Base-by-base conservation (phyloP, 2,113 vertebrate species). In the Oncorhynchus nerka region DNA sequence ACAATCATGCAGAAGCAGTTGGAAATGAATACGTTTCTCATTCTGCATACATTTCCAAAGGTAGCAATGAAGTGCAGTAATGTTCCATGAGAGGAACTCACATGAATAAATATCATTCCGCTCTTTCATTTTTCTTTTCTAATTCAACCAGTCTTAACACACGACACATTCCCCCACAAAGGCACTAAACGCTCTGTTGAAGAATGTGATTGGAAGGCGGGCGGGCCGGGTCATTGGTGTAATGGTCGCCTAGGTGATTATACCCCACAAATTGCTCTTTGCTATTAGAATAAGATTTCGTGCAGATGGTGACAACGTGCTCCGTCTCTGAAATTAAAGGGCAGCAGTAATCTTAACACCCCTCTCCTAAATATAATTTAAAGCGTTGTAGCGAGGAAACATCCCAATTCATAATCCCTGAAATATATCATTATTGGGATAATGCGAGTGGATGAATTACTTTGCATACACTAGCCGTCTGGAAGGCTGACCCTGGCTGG, bases 371-470 rank as follows among this genome's bases (percentile, higher is more conserved):
- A 93, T 93, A 93, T 90, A 87, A 93, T 85, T 94, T 90, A 85
- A 88, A 88, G 89, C 84, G 62, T 78, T 82, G 81, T 92, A 55
- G 85, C 86, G 82, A 81, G 89, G 78, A 92, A 93, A 93, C 91
- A 94, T 93, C 91, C 85, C 83, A 11, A 89, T 92, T 93, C 91
- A 93, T 93, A 90, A 90, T 82, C 83, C 81, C 76, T 80, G 75
- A 89, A 91, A 94, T 93, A 80, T 83, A 91, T 94, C 92, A 92
- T 91, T 89, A 93, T 89, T 90, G 89, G 81, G 90, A 93, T 94
- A 93, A 94, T 93, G 84, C 74, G 30, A 82, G 51, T 76, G 84
- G 86, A 91, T 91, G 87, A 93, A 94, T 94, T 93, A 92, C 91
- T 91, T 89, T 89, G 90, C 93, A 86, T 83, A 90, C 68, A 70